Percentiles rank a stretch among this genome's conserved stretches.
These are phyloP conservation scores for Dermolepida albohirtum DNA, from an alignment of 2,888 invertebrate genomes.

Conservation along the genomic window DNA sequence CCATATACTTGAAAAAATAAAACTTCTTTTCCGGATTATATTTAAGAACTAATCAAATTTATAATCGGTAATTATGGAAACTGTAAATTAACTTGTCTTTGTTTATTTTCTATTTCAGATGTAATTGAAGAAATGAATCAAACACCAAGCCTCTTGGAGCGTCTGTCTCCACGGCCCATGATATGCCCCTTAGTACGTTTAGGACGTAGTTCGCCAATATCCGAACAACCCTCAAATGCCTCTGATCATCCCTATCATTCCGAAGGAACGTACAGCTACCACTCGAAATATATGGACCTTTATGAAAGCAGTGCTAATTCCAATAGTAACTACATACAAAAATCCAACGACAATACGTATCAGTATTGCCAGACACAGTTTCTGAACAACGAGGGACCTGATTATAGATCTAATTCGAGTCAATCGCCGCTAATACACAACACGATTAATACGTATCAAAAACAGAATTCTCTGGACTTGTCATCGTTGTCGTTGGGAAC, in stretches of 20 bases:
- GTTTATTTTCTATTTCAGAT: constrained; percentile 42
- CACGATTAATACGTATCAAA: constrained; percentile 52
- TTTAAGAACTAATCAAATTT: too few relatives aligned
- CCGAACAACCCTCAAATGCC: constrained; percentile 49
- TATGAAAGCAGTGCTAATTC: constrained; percentile 50
- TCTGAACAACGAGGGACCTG: constrained; percentile 50
- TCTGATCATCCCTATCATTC: constrained; percentile 51
- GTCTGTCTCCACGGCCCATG: constrained; percentile 65
- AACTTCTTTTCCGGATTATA: too few relatives aligned
- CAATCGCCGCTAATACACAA: constrained; percentile 33
- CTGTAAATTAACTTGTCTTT: too few relatives aligned
- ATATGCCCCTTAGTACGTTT: constrained; percentile 73
- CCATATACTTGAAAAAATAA: too few relatives aligned
- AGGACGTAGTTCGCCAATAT: constrained; percentile 66
- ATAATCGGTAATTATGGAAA: too few relatives aligned
- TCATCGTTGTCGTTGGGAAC: constrained; percentile 61
- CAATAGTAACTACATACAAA: constrained; percentile 53
- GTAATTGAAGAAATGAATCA: constrained; percentile 54
- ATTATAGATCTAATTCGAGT: constrained; percentile 45
- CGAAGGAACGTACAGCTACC: constrained; percentile 54
- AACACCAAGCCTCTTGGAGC: constrained; percentile 58
- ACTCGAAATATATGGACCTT: constrained; percentile 52
- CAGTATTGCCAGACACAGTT: constrained; percentile 39
- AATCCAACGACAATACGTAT: constrained; percentile 49
- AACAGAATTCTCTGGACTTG: constrained; percentile 60